Conservation (phyloP, 2,888 invertebrate species). For the Microplitis deprimator region DNA sequence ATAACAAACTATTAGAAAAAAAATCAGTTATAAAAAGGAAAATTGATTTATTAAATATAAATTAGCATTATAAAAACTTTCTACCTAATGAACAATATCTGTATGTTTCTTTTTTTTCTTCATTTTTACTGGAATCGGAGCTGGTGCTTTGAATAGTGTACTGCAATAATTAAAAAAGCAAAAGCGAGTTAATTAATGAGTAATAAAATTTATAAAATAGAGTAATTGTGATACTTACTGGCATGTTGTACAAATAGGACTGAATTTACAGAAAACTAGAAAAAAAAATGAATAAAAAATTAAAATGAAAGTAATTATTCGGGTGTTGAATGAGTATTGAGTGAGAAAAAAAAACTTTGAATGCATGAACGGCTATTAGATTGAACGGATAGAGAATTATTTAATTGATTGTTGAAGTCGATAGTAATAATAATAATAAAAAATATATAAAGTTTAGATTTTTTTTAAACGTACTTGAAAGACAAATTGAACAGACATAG, state of each 20-base stretch:
- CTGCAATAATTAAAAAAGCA: conserved; percentile 73
- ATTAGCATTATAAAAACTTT: background rate
- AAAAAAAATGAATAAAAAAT: conserved; percentile 63
- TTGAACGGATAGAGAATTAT: conserved; percentile 23
- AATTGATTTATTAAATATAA: background rate
- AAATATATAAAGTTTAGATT: background rate
- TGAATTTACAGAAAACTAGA: conserved; percentile 96
- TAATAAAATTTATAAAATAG: background rate
- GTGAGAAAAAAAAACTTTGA: background rate
- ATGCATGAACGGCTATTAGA: background rate
- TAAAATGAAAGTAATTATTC: background rate
- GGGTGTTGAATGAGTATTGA: background rate
- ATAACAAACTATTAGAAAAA: too few relatives aligned
- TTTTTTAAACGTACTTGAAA: conserved; percentile 81
- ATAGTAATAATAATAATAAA: background rate
- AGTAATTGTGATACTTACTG: conserved; percentile 80
- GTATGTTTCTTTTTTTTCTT: conserved; percentile 86
- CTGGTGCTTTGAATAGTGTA: conserved; percentile 92
- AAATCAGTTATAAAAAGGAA: background rate
- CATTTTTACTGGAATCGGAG: conserved; percentile 81
- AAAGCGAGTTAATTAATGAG: conserved; percentile 55
- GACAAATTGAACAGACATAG: conserved; percentile 97
- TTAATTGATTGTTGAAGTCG: background rate
- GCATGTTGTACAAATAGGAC: conserved; percentile 97
- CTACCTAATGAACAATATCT: conserved; percentile 52